These are phyloP conservation scores for Turritopsis rubra DNA, from an alignment of 30 jellyfish, hydroid and myxozoan genomes.

Conservation along the genomic window DNA sequence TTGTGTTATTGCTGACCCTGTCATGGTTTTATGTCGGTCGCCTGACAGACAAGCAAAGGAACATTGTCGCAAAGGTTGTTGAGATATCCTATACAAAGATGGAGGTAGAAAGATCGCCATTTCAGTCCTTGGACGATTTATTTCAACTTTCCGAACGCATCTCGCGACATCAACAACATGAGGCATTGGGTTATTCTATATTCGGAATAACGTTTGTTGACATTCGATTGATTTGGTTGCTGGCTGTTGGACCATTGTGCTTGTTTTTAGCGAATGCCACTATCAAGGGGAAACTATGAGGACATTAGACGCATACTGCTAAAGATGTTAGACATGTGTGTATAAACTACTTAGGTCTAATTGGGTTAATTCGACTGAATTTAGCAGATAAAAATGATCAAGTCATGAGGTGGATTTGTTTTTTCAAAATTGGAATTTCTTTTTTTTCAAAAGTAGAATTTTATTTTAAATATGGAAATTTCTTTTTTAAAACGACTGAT, in stretches of 20 bases:
- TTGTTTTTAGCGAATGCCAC: conserved; percentile 17
- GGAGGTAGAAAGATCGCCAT: not conserved
- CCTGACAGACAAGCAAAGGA: not conserved
- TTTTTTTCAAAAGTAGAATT: too few relatives aligned
- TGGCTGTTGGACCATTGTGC: conserved; percentile 19
- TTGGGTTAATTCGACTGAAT: too few relatives aligned
- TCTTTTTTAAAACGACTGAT: too few relatives aligned
- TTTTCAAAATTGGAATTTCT: too few relatives aligned
- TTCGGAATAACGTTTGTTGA: not conserved
- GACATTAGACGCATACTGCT: not conserved
- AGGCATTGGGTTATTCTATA: not conserved
- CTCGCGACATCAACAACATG: not conserved
- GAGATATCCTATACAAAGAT: conserved; percentile 6
- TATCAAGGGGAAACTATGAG: conserved; percentile 5
- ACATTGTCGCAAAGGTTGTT: not conserved
- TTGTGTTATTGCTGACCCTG: not conserved
- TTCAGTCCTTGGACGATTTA: not conserved
- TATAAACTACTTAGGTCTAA: too few relatives aligned
- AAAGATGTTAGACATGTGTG: too few relatives aligned
- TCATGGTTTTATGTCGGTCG: not conserved
- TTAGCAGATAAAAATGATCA: too few relatives aligned
- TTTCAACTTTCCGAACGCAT: not conserved
- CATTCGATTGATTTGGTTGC: conserved; percentile 4
- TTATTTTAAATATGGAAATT: too few relatives aligned
- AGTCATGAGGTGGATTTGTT: too few relatives aligned